These are phyloP conservation scores for Leptonema lineaticorne DNA, from an alignment of 1,140 invertebrate species.

Conservation along the genomic window DNA sequence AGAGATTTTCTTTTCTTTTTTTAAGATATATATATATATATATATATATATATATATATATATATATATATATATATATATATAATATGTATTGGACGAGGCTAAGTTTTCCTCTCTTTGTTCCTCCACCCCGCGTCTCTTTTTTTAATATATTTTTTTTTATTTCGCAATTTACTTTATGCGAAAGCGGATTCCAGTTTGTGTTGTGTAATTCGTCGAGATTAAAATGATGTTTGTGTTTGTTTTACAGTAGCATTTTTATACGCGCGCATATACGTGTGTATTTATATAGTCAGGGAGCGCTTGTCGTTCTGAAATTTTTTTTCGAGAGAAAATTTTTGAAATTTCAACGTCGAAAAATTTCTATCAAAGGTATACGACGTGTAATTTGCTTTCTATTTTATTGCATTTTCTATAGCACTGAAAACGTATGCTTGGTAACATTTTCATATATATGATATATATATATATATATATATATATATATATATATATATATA, in stretches of 20 bases:
- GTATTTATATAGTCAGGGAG: neutral
- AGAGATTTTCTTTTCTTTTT: conserved; percentile 1
- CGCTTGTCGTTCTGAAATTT: conserved; percentile 1
- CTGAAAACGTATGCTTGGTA: too few relatives aligned
- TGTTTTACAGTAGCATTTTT: conserved; percentile 13
- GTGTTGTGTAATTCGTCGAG: conserved; percentile 16
- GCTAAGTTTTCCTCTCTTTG: too few relatives aligned
- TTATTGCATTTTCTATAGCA: conserved; percentile 2
- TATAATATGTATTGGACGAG: too few relatives aligned
- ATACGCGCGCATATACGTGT: neutral
- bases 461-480: neutral
- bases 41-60: too few relatives aligned
- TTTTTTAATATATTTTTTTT: conserved; percentile 12
- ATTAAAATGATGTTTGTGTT: conserved; percentile 19
- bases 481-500: neutral
- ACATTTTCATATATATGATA: too few relatives aligned
- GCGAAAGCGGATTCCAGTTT: conserved; percentile 5
- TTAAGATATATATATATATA: too few relatives aligned
- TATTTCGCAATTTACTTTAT: conserved; percentile 18
- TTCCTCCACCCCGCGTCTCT: too few relatives aligned
- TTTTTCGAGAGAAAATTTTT: conserved; percentile 9
- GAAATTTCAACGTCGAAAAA: neutral
- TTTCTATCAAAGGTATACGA: neutral
- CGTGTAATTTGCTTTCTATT: conserved; percentile 7
- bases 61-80: too few relatives aligned